Base-by-base conservation (phyloP, 2,113 vertebrate genomes). In the Pterocles gutturalis region DNA sequence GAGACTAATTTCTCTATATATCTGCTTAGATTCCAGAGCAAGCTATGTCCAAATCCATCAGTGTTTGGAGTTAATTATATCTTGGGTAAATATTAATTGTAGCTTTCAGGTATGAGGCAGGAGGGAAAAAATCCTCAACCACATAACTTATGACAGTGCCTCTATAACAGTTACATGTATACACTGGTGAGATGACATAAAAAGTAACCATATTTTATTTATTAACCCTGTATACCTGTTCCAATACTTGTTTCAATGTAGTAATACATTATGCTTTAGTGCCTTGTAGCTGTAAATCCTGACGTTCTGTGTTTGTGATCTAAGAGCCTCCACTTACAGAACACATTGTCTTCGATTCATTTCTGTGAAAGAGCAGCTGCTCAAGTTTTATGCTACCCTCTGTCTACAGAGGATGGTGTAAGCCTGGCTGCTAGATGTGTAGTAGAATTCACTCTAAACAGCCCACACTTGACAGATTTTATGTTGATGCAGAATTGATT, bases 361-460 rank as follows among this genome's bases (percentile, higher is more conserved):
- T 90, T 90, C 76, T 83, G 54, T 81, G 61, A 83, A 92, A 90
- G 77, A 94, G 76, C 71, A 94, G 49, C 75, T 94, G 61, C 78
- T 83, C 34, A 33, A 93, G 73, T 86, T 95, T 85, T 77, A 72
- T 95, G 67, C 64, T 57, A 81, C 83, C 18, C 69, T 86, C 71
- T 88, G 48, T 81, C 77, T 93, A 28, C 85, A 91, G 78, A 95
- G 66, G 77, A 72, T 95, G 67, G 78, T 91, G 77, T 94, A 83
- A 88, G 67, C 25, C 83, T 96, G 89, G 31, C 73, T 95, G 89
- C 80, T 95, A 78, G 87, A 75, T 82, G 54, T 89, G 38, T 87
- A 84, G 89, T 90, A 91, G 81, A 90, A 95, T 93, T 97, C 96
- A 76, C 61, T 96, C 53, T 93, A 38, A 96, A 71, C 87, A 96